phyloP scores from a whole-genome alignment of 2,888 invertebrate genomes.

The Tolmerus cingulatus region DNA sequence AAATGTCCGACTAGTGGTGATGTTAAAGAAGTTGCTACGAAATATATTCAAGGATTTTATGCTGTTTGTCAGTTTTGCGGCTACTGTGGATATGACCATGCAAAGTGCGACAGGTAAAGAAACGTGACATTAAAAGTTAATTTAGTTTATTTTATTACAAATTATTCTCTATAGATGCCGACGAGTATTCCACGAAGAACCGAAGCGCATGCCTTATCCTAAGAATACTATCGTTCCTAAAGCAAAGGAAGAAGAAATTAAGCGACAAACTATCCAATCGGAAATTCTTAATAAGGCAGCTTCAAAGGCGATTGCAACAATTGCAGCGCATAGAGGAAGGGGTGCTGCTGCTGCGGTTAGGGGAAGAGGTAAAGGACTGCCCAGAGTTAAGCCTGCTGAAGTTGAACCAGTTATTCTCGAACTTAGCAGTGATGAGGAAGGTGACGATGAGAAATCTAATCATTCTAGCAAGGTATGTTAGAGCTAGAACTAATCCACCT shows the following conservation, averaged over 20 bases:
- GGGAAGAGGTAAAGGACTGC: conserved; percentile 51
- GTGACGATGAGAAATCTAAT: conserved; percentile 54
- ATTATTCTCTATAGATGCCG: conserved; percentile 66
- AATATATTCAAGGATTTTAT: conserved; percentile 74
- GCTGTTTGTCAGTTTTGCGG: conserved; percentile 85
- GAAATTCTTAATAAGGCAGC: conserved; percentile 50
- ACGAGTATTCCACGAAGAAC: conserved; percentile 75
- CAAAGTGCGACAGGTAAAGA: conserved; percentile 73
- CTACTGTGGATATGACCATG: conserved; percentile 79
- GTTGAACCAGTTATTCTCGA: conserved; percentile 74
- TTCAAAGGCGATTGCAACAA: conserved; percentile 44
- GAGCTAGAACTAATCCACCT: background rate
- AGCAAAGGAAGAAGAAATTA: conserved; percentile 54
- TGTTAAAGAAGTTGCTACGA: conserved; percentile 68
- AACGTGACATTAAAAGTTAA: background rate
- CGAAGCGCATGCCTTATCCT: conserved; percentile 66
- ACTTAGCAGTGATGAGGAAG: conserved; percentile 76
- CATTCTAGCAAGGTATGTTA: conserved; percentile 30
- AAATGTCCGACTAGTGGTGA: background rate
- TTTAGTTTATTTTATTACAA: background rate
- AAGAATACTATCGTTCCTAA: conserved; percentile 51
- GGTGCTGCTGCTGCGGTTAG: conserved; percentile 49
- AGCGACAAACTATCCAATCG: conserved; percentile 46
- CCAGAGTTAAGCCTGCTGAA: conserved; percentile 65
- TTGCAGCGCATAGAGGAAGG: conserved; percentile 44